phyloP scores from a whole-genome alignment of 2,113 vertebrate genomes.

The Australoheros scitulus region DNA sequence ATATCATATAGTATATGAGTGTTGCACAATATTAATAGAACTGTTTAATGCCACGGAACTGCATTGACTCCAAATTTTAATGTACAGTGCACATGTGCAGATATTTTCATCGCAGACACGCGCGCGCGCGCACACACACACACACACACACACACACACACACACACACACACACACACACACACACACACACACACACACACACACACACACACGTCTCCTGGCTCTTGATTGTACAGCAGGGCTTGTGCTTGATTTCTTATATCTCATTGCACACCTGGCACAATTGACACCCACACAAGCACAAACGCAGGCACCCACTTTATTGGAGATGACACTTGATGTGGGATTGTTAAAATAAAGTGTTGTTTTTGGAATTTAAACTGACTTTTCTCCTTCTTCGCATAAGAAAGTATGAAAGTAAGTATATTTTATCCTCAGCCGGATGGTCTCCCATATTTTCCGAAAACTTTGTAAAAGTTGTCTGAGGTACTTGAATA shows the following conservation, averaged over 20 bases:
- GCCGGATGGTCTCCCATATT: neutral
- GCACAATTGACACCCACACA: neutral
- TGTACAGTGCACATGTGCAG: neutral
- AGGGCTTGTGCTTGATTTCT: neutral
- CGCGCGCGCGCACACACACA: neutral
- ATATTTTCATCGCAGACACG: neutral
- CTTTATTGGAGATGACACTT: neutral
- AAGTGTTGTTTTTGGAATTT: neutral
- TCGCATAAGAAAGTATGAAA: too few relatives aligned
- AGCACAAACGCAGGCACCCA: neutral
- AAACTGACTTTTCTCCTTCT: neutral
- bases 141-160: neutral
- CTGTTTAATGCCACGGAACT: neutral
- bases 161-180: too few relatives aligned
- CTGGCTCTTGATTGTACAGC: neutral
- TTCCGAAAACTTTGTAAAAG: too few relatives aligned
- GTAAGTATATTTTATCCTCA: too few relatives aligned
- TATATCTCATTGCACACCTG: neutral
- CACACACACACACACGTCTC: neutral
- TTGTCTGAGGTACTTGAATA: too few relatives aligned
- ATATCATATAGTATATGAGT: neutral
- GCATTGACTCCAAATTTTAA: neutral
- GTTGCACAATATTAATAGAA: neutral
- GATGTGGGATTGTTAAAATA: neutral
- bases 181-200: neutral